phyloP scores from a whole-genome alignment of 2,113 vertebrate genomes.

The Microtus montanus region DNA sequence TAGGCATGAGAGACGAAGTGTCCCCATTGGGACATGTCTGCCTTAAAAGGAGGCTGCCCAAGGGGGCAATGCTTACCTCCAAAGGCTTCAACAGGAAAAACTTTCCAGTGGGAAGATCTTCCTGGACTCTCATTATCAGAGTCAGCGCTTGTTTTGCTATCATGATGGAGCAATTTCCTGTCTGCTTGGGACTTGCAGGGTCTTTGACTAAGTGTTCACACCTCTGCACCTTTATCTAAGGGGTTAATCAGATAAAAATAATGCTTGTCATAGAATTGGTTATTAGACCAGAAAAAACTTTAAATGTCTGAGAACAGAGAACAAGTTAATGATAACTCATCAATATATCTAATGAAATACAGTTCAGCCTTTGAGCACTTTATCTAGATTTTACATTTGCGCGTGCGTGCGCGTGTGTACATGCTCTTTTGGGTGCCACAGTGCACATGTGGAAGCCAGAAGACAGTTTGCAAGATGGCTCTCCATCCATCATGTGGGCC shows the following conservation, averaged over 20 bases:
- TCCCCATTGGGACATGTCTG: background rate
- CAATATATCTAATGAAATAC: background rate
- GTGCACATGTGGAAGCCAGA: background rate
- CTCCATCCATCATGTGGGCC: background rate
- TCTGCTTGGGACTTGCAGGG: background rate
- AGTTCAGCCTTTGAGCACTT: background rate
- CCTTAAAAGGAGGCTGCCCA: background rate
- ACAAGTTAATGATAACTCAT: background rate
- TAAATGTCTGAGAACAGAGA: constrained; percentile 18
- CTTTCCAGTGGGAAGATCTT: constrained; percentile 46
- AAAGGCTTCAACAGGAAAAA: constrained; percentile 30
- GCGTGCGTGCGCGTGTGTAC: too few species aligned
- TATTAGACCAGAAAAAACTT: constrained; percentile 15
- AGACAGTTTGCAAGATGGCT: background rate
- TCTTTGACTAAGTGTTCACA: constrained; percentile 31
- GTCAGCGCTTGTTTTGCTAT: constrained; percentile 1
- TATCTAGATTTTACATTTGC: background rate
- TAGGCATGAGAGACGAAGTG: background rate
- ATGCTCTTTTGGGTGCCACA: too few species aligned
- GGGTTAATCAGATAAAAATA: background rate
- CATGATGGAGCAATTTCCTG: background rate
- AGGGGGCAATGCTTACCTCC: background rate
- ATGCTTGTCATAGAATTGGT: background rate
- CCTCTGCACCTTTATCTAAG: background rate
- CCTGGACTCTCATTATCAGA: constrained; percentile 16